These are phyloP conservation scores for Netelia fuscicornis DNA, from an alignment of 2,888 invertebrate species.

Conservation along the genomic window DNA sequence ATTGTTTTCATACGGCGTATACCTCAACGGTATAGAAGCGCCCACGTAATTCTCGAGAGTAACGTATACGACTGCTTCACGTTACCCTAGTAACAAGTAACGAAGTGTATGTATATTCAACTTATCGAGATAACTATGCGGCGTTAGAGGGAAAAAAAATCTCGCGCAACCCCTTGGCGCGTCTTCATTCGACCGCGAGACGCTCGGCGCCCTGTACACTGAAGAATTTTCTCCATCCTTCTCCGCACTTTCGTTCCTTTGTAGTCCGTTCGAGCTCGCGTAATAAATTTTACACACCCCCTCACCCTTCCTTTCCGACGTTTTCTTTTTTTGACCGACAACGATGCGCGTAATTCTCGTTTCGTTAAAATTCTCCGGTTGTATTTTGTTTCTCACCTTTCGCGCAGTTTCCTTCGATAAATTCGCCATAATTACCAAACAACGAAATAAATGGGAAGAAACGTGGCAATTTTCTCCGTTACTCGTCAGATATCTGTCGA, in stretches of 20 bases:
- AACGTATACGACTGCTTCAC: conserved; percentile 37
- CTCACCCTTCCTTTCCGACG: neutral
- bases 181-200: conserved; percentile 63
- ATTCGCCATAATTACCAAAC: neutral
- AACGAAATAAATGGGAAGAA: neutral
- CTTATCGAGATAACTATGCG: conserved; percentile 71
- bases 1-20: conserved; percentile 64
- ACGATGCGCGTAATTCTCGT: conserved; percentile 44
- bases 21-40: conserved; percentile 64
- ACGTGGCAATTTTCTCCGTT: neutral
- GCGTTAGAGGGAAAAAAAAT: conserved; percentile 55
- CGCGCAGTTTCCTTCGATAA: neutral
- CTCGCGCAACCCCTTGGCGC: conserved; percentile 56
- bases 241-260: conserved; percentile 14
- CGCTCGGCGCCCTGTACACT: conserved; percentile 24
- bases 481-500: conserved; percentile 38
- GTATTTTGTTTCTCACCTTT: neutral
- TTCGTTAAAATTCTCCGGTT: conserved; percentile 15
- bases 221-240: conserved; percentile 29
- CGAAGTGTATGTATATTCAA: conserved; percentile 75
- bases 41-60: conserved; percentile 51
- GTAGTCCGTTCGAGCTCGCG: conserved; percentile 24
- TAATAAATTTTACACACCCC: conserved; percentile 44
- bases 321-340: conserved; percentile 51
- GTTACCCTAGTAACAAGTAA: conserved; percentile 73